These are phyloP conservation scores for Sparus aurata DNA, from an alignment of 2,797 vertebrate species.

Conservation along the genomic window DNA sequence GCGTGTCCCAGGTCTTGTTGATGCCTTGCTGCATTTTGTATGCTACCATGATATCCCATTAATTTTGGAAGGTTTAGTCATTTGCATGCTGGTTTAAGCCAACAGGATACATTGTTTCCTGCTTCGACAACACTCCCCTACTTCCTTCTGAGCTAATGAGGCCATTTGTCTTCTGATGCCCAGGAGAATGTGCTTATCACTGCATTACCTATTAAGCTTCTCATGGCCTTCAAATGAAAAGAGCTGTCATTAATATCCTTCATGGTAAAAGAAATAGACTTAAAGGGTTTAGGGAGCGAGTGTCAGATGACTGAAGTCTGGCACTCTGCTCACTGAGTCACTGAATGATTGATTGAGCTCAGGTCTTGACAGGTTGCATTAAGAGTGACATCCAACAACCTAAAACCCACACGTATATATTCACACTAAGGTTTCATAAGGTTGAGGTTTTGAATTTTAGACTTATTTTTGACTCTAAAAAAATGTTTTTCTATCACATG, in stretches of 20 bases:
- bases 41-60: slow-evolving; percentile 57
- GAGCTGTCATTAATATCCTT: slow-evolving; percentile 73
- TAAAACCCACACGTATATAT: not conserved
- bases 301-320: slow-evolving; percentile 48
- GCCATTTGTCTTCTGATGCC: slow-evolving; percentile 78
- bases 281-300: slow-evolving; percentile 12
- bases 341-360: slow-evolving; percentile 37
- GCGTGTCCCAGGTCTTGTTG: slow-evolving; percentile 36
- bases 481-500: not conserved
- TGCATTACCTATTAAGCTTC: slow-evolving; percentile 71
- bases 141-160: slow-evolving; percentile 77
- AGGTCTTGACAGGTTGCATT: slow-evolving; percentile 13
- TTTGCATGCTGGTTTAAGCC: slow-evolving; percentile 66
- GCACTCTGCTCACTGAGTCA: slow-evolving; percentile 26
- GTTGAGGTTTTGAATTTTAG: not conserved
- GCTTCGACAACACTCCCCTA: slow-evolving; percentile 60
- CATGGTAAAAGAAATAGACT: slow-evolving; percentile 38
- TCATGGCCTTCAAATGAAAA: slow-evolving; percentile 58
- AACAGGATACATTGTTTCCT: slow-evolving; percentile 76
- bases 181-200: slow-evolving; percentile 73
- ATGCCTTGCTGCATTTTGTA: slow-evolving; percentile 48
- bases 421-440: not conserved
- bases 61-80: slow-evolving; percentile 62
- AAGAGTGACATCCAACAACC: slow-evolving; percentile 9
- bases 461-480: not conserved